Evolutionary conservation across 2,888 invertebrate genomes (phyloP), one percentile per base, ranked within the genome.

Genomic region (Rotaria sp.): DNA sequence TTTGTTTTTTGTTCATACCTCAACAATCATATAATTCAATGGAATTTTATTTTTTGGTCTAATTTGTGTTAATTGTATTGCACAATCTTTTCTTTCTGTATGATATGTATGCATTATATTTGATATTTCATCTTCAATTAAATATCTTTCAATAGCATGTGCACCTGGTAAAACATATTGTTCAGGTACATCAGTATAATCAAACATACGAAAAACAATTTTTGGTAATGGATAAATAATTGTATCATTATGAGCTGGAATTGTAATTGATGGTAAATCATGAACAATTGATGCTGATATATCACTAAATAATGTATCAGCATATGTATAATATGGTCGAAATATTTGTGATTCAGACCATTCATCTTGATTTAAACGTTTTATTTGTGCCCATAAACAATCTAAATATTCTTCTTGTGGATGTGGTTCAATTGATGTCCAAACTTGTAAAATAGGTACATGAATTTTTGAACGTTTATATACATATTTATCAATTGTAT

Each of bases 341-440:
- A 95, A 94, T 89, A 98, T 96, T 91, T 97, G 96, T 90, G 96
- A 96, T 90, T 98, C 97, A 50, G 95, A 94, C 98, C 98, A 99
- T 91, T 96, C 96, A 89, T 97, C 96, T 90, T 95, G 94, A 52
- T 95, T 94, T 75, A 99, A 92, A 90, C 97, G 96, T 88, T 95
- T 94, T 84, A 96, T 94, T 91, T 96, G 96, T 15, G 96, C 95
- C 96, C 97, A 98, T 24, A 99, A 93, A 90, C 97, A 97, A 90
- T 99, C 98, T 88, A 99, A 92, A 91, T 98, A 98, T 93, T 86
- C 86, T 86, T 97, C 97, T 90, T 99, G 98, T 0, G 96, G 95
- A 92, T 97, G 97, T 41, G 96, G 97, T 0, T 94, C 94, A 90
- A 96, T 96, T n/a, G 94, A 94, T 0, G 95, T 94, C 97, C 97